phyloP scores from a whole-genome alignment of 2,113 vertebrate genomes.

The Lasiurus borealis region DNA sequence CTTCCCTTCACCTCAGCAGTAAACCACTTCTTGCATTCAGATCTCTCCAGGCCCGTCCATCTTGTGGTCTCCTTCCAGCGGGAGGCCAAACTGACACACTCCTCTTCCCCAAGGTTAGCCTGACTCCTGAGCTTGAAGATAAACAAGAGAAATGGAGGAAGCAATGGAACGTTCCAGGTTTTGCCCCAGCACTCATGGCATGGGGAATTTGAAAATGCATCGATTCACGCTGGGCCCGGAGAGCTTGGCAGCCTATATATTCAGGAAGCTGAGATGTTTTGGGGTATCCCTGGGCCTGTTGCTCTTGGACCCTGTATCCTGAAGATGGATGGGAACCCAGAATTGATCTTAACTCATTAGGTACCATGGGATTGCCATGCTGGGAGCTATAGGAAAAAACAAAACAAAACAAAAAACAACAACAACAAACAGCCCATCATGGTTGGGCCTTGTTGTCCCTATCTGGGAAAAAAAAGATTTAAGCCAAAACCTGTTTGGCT shows the following conservation, averaged over 20 bases:
- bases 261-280: background rate
- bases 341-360: slow-evolving; percentile 34
- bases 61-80: background rate
- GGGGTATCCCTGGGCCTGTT: background rate
- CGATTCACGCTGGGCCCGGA: background rate
- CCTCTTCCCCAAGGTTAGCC: background rate
- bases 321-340: background rate
- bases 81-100: background rate
- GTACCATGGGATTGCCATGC: background rate
- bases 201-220: background rate
- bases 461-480: slow-evolving; percentile 20
- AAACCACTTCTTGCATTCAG: background rate
- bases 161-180: background rate
- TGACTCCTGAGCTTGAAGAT: background rate
- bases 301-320: background rate
- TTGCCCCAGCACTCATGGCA: background rate
- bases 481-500: too few species aligned
- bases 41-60: background rate
- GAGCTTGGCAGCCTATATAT: background rate
- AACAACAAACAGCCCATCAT: background rate
- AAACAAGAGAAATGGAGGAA: background rate
- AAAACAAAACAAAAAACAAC: background rate
- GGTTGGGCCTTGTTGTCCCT: background rate
- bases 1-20: background rate
- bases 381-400: background rate